Evolutionary conservation across 2,113 vertebrate genomes (phyloP).

Genomic region (Lepisosteus osseus): DNA sequence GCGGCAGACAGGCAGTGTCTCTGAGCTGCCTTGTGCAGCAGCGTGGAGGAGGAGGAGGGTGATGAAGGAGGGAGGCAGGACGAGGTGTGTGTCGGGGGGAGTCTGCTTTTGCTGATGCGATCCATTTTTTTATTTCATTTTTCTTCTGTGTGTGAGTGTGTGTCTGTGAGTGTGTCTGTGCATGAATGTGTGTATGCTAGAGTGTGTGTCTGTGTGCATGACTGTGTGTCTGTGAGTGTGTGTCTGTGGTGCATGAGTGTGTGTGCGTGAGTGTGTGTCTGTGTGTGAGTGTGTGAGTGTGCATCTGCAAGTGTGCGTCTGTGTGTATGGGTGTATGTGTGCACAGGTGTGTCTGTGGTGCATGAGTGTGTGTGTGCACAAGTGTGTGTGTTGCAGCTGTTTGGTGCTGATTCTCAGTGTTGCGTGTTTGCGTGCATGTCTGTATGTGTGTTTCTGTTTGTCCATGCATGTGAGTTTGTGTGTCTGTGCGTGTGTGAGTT

Average conservation of each 20-base stretch:
- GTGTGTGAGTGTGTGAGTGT: conserved; percentile 18
- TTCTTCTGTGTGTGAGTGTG: background rate
- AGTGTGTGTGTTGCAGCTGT: too few species aligned
- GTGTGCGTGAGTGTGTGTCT: background rate
- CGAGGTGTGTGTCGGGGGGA: background rate
- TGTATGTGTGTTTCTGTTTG: background rate
- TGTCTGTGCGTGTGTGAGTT: background rate
- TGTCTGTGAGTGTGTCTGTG: conserved; percentile 18
- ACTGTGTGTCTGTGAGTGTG: too few species aligned
- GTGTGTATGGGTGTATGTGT: conserved; percentile 15
- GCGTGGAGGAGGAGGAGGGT: background rate
- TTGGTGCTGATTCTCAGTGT: too few species aligned
- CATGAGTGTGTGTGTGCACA: background rate
- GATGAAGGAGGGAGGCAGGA: background rate
- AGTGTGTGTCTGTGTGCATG: conserved; percentile 1
- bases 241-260: too few species aligned
- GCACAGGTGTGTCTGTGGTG: background rate
- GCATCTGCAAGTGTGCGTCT: conserved; percentile 2
- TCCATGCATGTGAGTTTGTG: background rate
- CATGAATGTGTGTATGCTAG: background rate
- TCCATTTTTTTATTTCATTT: background rate
- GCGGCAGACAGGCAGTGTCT: background rate
- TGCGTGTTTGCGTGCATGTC: background rate
- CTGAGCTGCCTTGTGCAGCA: background rate
- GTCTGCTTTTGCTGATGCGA: background rate